phyloP scores from a whole-genome alignment of 2,888 invertebrate genomes.

The Netelia fuscicornis region DNA sequence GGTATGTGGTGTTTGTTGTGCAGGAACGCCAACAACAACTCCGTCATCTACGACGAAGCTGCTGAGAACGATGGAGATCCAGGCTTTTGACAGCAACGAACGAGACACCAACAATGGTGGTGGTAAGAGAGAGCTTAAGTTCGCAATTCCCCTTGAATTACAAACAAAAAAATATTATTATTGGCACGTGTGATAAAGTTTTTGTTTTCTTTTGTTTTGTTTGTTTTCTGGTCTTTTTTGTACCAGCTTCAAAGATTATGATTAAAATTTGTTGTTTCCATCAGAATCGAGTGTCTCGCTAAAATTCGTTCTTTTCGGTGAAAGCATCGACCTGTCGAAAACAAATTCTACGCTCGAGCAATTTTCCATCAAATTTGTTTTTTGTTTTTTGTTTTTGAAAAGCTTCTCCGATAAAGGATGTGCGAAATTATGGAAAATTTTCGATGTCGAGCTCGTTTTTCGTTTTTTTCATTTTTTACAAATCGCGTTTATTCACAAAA shows the following conservation, averaged over 20 bases:
- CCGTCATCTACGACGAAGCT: slow-evolving; percentile 82
- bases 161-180: slow-evolving; percentile 39
- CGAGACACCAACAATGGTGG: slow-evolving; percentile 80
- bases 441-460: neutral
- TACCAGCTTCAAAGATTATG: neutral
- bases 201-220: slow-evolving; percentile 8
- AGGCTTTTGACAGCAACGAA: slow-evolving; percentile 82
- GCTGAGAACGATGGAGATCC: slow-evolving; percentile 83
- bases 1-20: slow-evolving; percentile 82
- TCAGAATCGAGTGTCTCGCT: neutral
- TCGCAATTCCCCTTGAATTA: slow-evolving; percentile 42
- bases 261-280: neutral
- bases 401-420: neutral
- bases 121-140: slow-evolving; percentile 80
- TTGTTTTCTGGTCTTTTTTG: slow-evolving; percentile 9
- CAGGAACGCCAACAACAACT: slow-evolving; percentile 82
- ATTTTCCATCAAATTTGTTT: neutral
- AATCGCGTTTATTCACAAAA: neutral
- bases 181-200: slow-evolving; percentile 44
- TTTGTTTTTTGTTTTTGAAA: neutral
- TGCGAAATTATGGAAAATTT: neutral
- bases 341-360: neutral
- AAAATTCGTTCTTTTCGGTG: neutral
- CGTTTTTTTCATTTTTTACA: slow-evolving; percentile 24
- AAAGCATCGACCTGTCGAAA: neutral